These are phyloP conservation scores for Planococcus citri DNA, from an alignment of 1,140 invertebrate genomes.

Conservation along the genomic window DNA sequence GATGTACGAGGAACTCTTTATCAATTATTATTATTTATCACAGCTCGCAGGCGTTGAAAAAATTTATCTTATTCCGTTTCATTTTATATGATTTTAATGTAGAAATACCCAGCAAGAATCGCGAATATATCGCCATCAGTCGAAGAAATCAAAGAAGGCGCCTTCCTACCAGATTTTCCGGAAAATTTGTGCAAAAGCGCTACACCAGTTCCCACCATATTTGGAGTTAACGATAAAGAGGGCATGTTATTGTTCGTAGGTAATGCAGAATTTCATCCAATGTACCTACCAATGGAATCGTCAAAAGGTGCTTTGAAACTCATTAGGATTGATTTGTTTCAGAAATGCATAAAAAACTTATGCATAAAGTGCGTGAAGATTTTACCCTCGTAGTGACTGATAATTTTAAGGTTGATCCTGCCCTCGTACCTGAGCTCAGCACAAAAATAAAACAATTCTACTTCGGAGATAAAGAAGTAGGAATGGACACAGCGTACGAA, in stretches of 20 bases:
- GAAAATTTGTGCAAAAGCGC: not conserved
- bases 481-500: not conserved
- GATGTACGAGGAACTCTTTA: not conserved
- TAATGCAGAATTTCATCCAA: not conserved
- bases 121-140: conserved; percentile 1
- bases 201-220: not conserved
- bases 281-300: too few species aligned
- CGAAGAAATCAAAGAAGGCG: not conserved
- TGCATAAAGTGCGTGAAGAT: not conserved
- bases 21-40: not conserved
- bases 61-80: too few species aligned
- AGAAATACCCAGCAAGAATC: not conserved
- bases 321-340: too few species aligned
- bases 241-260: not conserved
- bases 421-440: not conserved
- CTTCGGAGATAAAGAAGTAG: conserved; percentile 1
- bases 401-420: not conserved
- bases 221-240: conserved; percentile 8
- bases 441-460: conserved; percentile 7
- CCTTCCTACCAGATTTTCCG: not conserved
- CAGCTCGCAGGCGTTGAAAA: too few species aligned
- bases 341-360: not conserved
- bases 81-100: not conserved
- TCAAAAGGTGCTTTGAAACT: too few species aligned
- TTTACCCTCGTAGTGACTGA: not conserved